A percentile compares a stretch with the other conserved stretches of the same genome.
Conservation (phyloP, 2,888 invertebrate species). For the Drosophila paranaensis region DNA sequence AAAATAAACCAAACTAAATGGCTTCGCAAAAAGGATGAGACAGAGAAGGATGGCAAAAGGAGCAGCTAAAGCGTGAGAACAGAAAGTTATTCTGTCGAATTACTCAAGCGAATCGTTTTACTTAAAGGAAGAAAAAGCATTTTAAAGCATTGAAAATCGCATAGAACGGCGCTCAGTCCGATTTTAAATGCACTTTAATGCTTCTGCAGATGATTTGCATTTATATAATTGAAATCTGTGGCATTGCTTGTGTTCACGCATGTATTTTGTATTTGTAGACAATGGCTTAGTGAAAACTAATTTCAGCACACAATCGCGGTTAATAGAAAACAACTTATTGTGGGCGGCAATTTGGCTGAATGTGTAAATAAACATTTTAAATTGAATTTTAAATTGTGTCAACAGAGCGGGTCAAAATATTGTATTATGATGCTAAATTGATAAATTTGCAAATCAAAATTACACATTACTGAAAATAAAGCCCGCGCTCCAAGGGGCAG, state of each 20-base stretch:
- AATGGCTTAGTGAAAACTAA: conserved; percentile 49
- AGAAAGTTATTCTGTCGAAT: neutral
- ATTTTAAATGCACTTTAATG: neutral
- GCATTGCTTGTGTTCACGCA: neutral
- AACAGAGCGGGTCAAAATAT: conserved; percentile 62
- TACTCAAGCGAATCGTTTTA: conserved; percentile 4
- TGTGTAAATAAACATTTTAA: conserved; percentile 69
- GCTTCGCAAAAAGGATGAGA: neutral
- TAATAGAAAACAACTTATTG: conserved; percentile 11
- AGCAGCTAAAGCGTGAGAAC: neutral
- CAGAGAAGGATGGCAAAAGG: neutral
- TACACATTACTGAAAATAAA: conserved; percentile 55
- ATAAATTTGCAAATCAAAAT: conserved; percentile 73
- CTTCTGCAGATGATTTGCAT: conserved; percentile 1
- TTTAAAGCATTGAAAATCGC: conserved; percentile 1
- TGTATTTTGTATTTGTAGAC: conserved; percentile 35
- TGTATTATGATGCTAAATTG: conserved; percentile 70
- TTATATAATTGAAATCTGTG: conserved; percentile 12
- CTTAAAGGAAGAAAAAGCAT: neutral
- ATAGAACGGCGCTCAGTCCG: neutral
- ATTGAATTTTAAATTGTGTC: conserved; percentile 73
- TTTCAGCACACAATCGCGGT: conserved; percentile 41
- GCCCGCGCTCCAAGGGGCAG: conserved; percentile 13
- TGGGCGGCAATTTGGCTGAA: conserved; percentile 30
- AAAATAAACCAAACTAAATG: neutral